Percentiles rank a stretch among this genome's conserved stretches.
Conservation (phyloP, 35 echinoderm and acorn worm species). For the Diadema setosum region DNA sequence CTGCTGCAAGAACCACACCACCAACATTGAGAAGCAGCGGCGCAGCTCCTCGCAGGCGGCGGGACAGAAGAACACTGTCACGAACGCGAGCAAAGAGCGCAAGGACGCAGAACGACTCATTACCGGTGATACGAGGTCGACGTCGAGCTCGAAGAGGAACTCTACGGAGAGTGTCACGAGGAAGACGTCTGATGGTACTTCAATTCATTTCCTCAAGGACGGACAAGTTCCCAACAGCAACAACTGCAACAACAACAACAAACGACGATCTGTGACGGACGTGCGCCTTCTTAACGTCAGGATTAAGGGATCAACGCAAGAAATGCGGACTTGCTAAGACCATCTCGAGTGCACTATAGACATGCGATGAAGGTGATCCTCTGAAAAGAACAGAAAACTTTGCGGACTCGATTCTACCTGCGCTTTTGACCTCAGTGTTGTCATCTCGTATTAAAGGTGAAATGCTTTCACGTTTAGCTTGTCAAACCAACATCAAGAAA, state of each 20-base stretch:
- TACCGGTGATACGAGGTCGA: background rate
- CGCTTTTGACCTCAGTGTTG: too few species aligned
- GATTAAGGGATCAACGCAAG: background rate
- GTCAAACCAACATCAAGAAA: too few species aligned
- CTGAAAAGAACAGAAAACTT: too few species aligned
- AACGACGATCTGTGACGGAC: background rate
- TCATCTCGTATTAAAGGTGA: too few species aligned
- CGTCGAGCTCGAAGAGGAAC: background rate
- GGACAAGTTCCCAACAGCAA: background rate
- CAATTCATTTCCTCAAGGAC: background rate
- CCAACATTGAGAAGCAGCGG: background rate
- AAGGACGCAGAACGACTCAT: background rate
- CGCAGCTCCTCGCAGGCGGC: background rate
- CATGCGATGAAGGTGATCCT: too few species aligned
- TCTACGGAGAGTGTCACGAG: background rate
- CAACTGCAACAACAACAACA: background rate
- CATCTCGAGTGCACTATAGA: too few species aligned
- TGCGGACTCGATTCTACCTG: too few species aligned
- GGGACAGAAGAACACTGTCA: background rate
- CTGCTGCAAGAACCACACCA: slow-evolving; percentile 30
- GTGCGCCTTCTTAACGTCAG: background rate
- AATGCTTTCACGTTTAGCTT: too few species aligned
- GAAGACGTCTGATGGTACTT: background rate
- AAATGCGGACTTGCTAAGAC: background rate
- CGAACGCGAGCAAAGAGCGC: background rate